These are phyloP conservation scores for Semotilus atromaculatus DNA, from an alignment of 2,797 vertebrate genomes.

Conservation along the genomic window DNA sequence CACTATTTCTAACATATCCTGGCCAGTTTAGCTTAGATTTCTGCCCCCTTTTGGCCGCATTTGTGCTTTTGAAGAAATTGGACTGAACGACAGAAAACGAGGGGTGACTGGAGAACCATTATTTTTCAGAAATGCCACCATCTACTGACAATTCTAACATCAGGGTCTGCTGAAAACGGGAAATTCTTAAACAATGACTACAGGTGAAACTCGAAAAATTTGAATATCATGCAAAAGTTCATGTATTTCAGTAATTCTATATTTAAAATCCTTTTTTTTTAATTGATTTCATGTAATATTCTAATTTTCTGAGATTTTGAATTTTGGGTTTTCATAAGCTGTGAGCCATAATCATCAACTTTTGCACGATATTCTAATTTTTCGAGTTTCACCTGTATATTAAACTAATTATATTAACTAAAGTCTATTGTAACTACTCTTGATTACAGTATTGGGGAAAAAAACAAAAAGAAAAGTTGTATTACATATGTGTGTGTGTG, in stretches of 20 bases:
- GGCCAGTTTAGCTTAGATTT: conserved; percentile 10
- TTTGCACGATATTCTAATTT: too few species aligned
- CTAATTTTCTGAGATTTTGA: too few species aligned
- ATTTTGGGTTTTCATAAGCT: too few species aligned
- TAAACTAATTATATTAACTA: conserved; percentile 3
- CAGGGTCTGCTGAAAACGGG: not conserved
- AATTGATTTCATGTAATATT: too few species aligned
- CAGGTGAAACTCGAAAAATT: too few species aligned
- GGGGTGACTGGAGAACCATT: not conserved
- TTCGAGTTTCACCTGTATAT: too few species aligned
- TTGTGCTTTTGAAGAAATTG: conserved; percentile 18
- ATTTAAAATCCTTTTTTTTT: too few species aligned
- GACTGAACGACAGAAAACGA: not conserved
- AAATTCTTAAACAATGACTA: not conserved
- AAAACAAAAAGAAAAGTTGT: too few species aligned
- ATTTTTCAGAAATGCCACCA: not conserved
- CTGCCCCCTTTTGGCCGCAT: not conserved
- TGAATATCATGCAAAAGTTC: too few species aligned
- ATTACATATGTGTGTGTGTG: too few species aligned
- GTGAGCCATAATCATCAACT: too few species aligned
- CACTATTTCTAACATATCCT: conserved; percentile 9
- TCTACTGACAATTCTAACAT: not conserved
- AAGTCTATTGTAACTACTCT: not conserved
- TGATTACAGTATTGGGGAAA: conserved; percentile 13
- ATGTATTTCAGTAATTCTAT: too few species aligned